Conservation (phyloP, 2,113 vertebrate species). For the Machaerirhynchus nigripectus region DNA sequence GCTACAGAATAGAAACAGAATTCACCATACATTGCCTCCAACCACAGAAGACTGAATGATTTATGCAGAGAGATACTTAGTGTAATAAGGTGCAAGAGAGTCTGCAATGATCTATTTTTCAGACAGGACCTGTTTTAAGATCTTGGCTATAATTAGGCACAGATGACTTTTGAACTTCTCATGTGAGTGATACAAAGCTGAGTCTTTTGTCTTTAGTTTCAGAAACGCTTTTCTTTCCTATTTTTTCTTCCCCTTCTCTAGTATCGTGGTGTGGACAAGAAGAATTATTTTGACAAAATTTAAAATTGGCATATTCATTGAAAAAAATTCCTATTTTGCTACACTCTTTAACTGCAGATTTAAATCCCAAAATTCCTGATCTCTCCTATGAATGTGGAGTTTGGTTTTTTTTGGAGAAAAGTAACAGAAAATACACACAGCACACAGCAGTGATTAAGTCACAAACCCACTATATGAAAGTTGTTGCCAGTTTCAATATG, state of each 20-base stretch:
- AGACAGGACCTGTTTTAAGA: not conserved
- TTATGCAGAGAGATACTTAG: not conserved
- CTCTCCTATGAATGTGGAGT: not conserved
- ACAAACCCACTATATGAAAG: not conserved
- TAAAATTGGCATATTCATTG: not conserved
- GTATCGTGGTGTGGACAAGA: rapidly evolving
- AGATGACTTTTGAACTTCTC: not conserved
- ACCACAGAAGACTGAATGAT: not conserved
- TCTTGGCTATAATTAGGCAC: not conserved
- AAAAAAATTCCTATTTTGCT: not conserved
- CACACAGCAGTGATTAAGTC: not conserved
- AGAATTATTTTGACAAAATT: not conserved
- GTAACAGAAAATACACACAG: not conserved
- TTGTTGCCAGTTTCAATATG: not conserved
- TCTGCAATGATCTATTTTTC: not conserved
- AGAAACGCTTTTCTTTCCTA: not conserved
- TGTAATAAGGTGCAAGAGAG: not conserved
- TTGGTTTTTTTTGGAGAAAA: not conserved
- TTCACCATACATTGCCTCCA: not conserved
- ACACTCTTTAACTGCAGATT: not conserved
- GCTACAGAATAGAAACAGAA: not conserved
- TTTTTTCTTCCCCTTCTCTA: not conserved
- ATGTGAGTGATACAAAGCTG: not conserved
- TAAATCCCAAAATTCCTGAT: not conserved
- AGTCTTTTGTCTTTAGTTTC: not conserved